Evolutionary conservation across 2,797 vertebrate genomes (phyloP), one percentile per base, ranked within the genome.

Genomic region (Labroides dimidiatus): DNA sequence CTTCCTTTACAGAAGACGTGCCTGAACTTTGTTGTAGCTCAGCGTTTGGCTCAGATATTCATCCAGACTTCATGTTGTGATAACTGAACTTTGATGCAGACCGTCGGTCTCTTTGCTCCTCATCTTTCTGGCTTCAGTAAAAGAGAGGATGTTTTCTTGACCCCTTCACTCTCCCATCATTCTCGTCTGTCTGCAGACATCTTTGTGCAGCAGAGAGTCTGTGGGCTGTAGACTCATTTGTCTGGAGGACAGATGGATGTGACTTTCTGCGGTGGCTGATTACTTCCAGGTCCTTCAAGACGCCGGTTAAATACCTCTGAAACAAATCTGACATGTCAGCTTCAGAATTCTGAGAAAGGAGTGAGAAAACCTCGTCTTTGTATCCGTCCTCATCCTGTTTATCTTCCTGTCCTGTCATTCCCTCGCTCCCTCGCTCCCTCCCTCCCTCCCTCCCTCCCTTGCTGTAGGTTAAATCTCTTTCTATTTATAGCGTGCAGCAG

Each of bases 401-500:
- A 71, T 82, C 68, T 65, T 21, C 10, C 55, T 41, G 42, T 45
- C 69, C 72, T 60, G 63, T 72, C 54, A 61, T 69, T 72, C 62
- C 19, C 69, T 47, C 17, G 10, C 63, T 47, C 20, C n/a, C n/a
- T n/a, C n/a, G n/a, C n/a, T n/a, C 44, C 20, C 47, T 49, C 21
- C 20, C 60, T 59, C 64, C 52, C 47, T 66, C 69, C 20, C 33
- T 44, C 79, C 13, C 45, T 58, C 24, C 20, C 75, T 75, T 0
- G 62, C 89, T 88, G 75, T 78, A 85, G 84, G 87, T 88, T 91
- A 88, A 90, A 84, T 75, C 85, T 58, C 60, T 5, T 50, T 68
- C 89, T 93, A 92, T 92, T 89, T 91, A 84, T 91, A 90, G 90
- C 17, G 23, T 1, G 64, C 15, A 15, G 48, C 37, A 60, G 89